Conservation (phyloP, 2,797 vertebrate species). For the Leuciscus waleckii region DNA sequence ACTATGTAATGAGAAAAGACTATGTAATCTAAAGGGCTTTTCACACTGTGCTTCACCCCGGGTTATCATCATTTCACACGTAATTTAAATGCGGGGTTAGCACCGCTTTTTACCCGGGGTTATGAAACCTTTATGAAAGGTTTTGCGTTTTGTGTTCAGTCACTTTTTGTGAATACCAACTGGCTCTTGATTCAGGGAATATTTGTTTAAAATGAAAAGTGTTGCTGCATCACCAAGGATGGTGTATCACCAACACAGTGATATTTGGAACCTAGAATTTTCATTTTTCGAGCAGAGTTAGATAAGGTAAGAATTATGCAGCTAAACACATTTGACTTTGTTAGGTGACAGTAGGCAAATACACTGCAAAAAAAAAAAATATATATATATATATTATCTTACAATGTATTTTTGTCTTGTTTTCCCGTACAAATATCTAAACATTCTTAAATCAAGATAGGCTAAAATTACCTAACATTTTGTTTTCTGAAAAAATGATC, state of each 20-base stretch:
- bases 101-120: too few relatives aligned
- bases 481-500: neutral
- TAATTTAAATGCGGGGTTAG: too few relatives aligned
- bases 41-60: too few relatives aligned
- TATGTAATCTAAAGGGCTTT: neutral
- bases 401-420: neutral
- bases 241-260: neutral
- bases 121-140: neutral
- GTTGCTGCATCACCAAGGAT: neutral
- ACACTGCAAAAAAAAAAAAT: neutral
- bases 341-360: neutral
- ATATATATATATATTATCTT: neutral
- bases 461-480: neutral
- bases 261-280: neutral
- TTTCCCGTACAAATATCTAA: neutral
- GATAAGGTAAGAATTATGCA: neutral
- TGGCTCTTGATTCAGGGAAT: slow-evolving; percentile 1
- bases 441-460: neutral
- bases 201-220: neutral
- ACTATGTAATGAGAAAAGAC: neutral
- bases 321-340: neutral
- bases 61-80: too few relatives aligned
- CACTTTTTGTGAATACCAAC: neutral
- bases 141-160: neutral
- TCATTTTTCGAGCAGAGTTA: neutral